Evolutionary conservation across 2,888 invertebrate species (phyloP).

Genomic region (Parnassius orleans): DNA sequence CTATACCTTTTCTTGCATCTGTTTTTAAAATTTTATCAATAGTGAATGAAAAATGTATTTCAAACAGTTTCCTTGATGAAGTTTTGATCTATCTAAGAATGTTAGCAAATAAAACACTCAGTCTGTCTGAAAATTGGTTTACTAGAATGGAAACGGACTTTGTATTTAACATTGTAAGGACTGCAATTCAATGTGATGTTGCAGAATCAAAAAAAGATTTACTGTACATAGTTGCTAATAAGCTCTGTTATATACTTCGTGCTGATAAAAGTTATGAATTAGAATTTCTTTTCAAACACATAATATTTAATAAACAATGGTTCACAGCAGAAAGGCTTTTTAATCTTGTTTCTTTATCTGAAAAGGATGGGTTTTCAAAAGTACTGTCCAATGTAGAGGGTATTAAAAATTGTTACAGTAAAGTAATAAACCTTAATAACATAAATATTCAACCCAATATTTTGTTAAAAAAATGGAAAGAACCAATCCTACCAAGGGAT

Average conservation of each 20-base stretch:
- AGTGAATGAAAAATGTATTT: slow-evolving; percentile 54
- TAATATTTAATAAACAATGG: slow-evolving; percentile 83
- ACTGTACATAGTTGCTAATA: slow-evolving; percentile 81
- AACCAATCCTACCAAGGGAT: slow-evolving; percentile 87
- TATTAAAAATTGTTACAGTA: slow-evolving; percentile 69
- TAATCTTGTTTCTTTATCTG: slow-evolving; percentile 74
- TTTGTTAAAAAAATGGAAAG: slow-evolving; percentile 74
- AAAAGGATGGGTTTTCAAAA: slow-evolving; percentile 64
- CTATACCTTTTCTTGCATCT: slow-evolving; percentile 65
- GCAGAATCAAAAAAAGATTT: slow-evolving; percentile 70
- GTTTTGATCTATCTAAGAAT: slow-evolving; percentile 63
- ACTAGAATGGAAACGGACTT: slow-evolving; percentile 83
- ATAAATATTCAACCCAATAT: slow-evolving; percentile 58
- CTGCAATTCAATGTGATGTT: slow-evolving; percentile 55
- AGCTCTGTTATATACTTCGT: slow-evolving; percentile 81
- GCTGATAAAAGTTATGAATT: slow-evolving; percentile 81
- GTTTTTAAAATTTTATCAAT: slow-evolving; percentile 55
- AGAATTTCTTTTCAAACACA: slow-evolving; percentile 77
- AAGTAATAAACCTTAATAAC: slow-evolving; percentile 60
- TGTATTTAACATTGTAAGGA: slow-evolving; percentile 72
- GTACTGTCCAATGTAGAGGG: slow-evolving; percentile 55
- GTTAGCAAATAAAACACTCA: slow-evolving; percentile 54
- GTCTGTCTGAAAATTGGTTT: slow-evolving; percentile 82
- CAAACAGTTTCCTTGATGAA: slow-evolving; percentile 60
- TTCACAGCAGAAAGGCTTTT: slow-evolving; percentile 80